phyloP scores from a whole-genome alignment of 2,888 invertebrate genomes.

The Carpatolechia fugitivella region DNA sequence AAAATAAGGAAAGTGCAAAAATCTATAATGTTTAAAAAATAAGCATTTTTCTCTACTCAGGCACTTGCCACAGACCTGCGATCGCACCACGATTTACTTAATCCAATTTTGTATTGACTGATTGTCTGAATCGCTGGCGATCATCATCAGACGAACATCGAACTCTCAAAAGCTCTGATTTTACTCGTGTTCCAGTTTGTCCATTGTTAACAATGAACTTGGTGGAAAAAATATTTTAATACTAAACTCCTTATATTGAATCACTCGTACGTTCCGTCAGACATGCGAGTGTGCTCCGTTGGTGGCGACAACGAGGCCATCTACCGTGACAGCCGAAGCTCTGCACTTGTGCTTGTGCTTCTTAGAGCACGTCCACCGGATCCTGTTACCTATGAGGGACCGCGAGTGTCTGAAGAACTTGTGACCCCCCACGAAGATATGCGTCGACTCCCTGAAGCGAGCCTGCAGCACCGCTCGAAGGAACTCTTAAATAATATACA shows the following conservation, averaged over 20 bases:
- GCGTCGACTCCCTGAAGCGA: conserved; percentile 52
- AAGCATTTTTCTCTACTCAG: too few species aligned
- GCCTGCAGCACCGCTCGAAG: conserved; percentile 53
- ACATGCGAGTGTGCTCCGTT: conserved; percentile 56
- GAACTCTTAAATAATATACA: conserved; percentile 38
- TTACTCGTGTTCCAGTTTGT: too few species aligned
- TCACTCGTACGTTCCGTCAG: background rate
- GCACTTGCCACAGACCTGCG: too few species aligned
- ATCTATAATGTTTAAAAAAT: too few species aligned
- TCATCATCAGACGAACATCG: too few species aligned
- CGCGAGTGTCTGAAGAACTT: conserved; percentile 68
- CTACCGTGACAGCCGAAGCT: conserved; percentile 63
- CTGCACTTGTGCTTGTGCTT: conserved; percentile 68
- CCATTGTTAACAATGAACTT: too few species aligned
- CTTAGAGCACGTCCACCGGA: conserved; percentile 68
- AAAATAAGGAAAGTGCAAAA: too few species aligned
- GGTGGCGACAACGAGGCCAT: conserved; percentile 59
- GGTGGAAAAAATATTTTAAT: background rate
- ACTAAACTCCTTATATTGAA: background rate
- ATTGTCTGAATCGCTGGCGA: too few species aligned
- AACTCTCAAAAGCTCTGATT: too few species aligned
- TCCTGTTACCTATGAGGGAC: conserved; percentile 60
- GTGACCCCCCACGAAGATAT: conserved; percentile 61
- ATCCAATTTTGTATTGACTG: too few species aligned
- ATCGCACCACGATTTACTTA: too few species aligned